Evolutionary conservation across 2,797 vertebrate genomes (phyloP), one percentile per base, ranked within the genome.

Genomic region (Microhierax caerulescens): DNA sequence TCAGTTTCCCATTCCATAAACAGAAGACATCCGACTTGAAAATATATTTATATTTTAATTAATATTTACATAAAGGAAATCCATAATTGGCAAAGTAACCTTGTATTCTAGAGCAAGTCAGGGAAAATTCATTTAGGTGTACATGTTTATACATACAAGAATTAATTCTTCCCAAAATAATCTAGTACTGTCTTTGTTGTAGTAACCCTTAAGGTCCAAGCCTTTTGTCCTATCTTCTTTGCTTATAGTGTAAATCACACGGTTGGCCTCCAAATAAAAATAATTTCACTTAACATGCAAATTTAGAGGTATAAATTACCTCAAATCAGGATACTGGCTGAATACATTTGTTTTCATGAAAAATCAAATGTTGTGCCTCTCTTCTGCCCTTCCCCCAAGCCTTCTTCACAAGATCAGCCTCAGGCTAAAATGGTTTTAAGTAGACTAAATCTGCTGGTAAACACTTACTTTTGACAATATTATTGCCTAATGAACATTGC

Each of bases 391-490:
- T 88, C 70, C 72, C 59, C 84, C 80, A 83, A 94, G 74, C 56
- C 65, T 83, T 34, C 84, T 74, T 93, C 90, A 50, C 41, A 79
- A 82, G 93, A 69, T 41, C 76, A 88, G 86, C 90, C 86, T 84
- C 50, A 47, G 85, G 95, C 79, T 76, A 56, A 85, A 95, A 86
- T 87, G 63, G 75, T 91, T 96, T 90, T 67, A 93, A 92, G 76
- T 48, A 84, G 92, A 89, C 65, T 48, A 53, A 86, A 96, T 87
- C 65, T 96, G 76, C 85, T 91, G 93, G 90, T 93, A 95, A 97
- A 93, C 96, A 96, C 93, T 97, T 85, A 89, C 93, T 93, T 94
- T 87, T 90, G 91, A 94, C 97, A 96, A 76, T 89, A 85, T 92
- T 93, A 84, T 80, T 95, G 95, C 84, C 75, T 95, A 96, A 97